Base-by-base conservation (phyloP, 2,888 invertebrate species). In the Heliconius charithonia region DNA sequence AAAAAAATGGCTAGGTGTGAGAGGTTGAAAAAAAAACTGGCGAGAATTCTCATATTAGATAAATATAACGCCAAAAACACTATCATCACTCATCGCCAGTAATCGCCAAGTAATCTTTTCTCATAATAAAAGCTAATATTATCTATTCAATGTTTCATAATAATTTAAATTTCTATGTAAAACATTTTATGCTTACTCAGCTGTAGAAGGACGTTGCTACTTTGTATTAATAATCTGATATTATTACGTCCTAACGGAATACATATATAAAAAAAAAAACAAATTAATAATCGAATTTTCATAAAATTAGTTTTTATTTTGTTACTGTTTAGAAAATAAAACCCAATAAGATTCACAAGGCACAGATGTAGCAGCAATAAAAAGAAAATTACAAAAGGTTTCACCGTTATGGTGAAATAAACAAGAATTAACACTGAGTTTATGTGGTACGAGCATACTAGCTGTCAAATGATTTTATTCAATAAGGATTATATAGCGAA, bases 121-220 rank as follows among this genome's bases (percentile, higher is more conserved):
- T 29, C 32, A 66, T 6, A 66, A 66, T 66, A 37, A 66, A 66
- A 66, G 66, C 66, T 66, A 66, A n/a, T 66, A 66, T 66, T 66
- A n/a, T 66, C 66, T 66, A 37, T 66, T 32, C 37, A 37, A 66
- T 12, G 22, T 66, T 66, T 37, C 32, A 66, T 37, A 66, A 66
- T 32, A n/a, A 66, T 66, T 66, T 37, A 10, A 12, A 12, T 66
- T n/a, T 37, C 12, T 22, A 7, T 10, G 66, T 19, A 22, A 66
- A 66, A 32, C 32, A 66, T 66, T 37, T 66, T 66, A 22, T 66
- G 66, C 66, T 12, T n/a, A 66, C 32, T 66, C 66, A 4, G 22
- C 4, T 1, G 10, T 37, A 10, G 37, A 37, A 66, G 65, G 65
- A 9, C 65, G 19, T 7, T 16, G 4, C 32, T 65, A 29, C 29